Conservation (phyloP, 2,888 invertebrate genomes). For the Aphidoletes aphidimyza region DNA sequence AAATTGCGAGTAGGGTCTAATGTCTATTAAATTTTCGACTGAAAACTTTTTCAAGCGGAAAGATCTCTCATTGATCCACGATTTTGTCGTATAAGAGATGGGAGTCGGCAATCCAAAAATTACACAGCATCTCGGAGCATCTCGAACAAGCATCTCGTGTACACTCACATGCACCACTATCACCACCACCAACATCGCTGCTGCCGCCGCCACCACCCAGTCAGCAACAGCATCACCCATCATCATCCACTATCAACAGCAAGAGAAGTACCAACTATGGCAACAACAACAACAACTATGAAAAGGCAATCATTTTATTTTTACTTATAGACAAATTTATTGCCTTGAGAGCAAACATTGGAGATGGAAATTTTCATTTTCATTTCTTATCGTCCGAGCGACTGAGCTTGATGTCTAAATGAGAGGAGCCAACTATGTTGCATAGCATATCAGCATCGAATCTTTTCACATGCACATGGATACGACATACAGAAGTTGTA, state of each 20-base stretch:
- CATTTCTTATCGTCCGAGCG: slow-evolving; percentile 18
- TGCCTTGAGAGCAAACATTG: slow-evolving; percentile 36
- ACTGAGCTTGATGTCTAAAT: slow-evolving; percentile 25
- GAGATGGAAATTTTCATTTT: slow-evolving; percentile 18
- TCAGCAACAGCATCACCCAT: not conserved
- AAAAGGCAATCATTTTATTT: slow-evolving; percentile 46
- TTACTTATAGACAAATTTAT: slow-evolving; percentile 48
- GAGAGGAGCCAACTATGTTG: slow-evolving; percentile 13
- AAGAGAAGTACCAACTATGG: too few species aligned
- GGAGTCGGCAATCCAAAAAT: not conserved
- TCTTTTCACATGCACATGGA: not conserved
- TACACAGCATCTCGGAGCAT: not conserved
- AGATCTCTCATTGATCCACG: slow-evolving; percentile 6
- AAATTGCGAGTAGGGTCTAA: slow-evolving; percentile 30
- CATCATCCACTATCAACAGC: not conserved
- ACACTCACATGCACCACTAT: not conserved
- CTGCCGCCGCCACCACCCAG: not conserved
- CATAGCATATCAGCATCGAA: not conserved
- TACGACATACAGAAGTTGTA: not conserved
- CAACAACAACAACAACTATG: not conserved
- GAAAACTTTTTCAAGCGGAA: slow-evolving; percentile 25
- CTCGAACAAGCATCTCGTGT: not conserved
- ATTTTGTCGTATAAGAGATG: not conserved
- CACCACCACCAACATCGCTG: not conserved
- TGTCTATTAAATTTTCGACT: slow-evolving; percentile 42